Evolutionary conservation across 2,888 invertebrate species (phyloP).

Genomic region (Epirrhoe alternata): DNA sequence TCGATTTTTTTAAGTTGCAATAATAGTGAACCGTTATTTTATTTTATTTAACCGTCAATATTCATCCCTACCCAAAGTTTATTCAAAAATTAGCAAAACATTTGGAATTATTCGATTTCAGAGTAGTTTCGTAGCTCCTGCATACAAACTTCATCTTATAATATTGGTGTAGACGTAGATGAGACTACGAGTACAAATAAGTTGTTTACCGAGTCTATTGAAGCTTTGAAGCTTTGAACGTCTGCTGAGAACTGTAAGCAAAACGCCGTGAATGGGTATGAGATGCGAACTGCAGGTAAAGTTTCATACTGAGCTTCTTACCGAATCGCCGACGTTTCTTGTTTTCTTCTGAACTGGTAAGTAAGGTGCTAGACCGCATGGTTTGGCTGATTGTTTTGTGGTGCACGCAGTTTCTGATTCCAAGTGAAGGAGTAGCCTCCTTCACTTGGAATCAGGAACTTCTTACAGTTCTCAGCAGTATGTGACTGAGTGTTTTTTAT

Average conservation of each 20-base stretch:
- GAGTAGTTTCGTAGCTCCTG: too few species aligned
- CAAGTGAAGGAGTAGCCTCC: too few species aligned
- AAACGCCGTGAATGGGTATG: slow-evolving; percentile 43
- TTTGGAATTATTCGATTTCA: background rate
- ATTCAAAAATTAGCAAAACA: background rate
- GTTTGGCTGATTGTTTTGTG: background rate
- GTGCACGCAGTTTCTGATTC: too few species aligned
- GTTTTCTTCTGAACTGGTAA: slow-evolving; percentile 31
- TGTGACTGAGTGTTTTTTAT: too few species aligned
- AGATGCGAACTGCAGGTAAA: slow-evolving; percentile 50
- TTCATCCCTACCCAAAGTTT: background rate
- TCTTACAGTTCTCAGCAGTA: too few species aligned
- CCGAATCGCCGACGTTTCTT: slow-evolving; percentile 39
- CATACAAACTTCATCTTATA: too few species aligned
- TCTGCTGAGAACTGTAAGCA: slow-evolving; percentile 26
- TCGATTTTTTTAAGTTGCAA: too few species aligned
- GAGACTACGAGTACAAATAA: too few species aligned
- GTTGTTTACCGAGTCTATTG: slow-evolving; percentile 8
- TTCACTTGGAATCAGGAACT: too few species aligned
- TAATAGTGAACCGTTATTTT: too few species aligned
- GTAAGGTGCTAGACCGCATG: background rate
- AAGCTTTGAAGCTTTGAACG: slow-evolving; percentile 11
- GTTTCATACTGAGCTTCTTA: slow-evolving; percentile 40
- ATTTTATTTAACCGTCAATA: too few species aligned
- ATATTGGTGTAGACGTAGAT: too few species aligned